Evolutionary conservation across 2,888 invertebrate species (phyloP).

Genomic region (Pharmacophagus antenor): DNA sequence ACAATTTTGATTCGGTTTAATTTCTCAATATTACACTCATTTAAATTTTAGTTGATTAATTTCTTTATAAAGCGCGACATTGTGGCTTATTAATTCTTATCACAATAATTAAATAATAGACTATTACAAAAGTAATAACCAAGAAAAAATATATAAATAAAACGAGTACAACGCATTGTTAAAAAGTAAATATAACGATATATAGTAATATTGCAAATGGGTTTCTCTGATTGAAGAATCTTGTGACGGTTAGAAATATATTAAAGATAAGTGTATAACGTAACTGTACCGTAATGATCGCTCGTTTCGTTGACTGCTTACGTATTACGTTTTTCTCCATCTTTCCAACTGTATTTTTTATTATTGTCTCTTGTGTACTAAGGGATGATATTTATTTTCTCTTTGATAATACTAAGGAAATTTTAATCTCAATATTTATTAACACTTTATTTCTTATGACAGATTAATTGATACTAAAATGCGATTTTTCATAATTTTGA

Average conservation of each 20-base stretch:
- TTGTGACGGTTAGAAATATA: constrained; percentile 68
- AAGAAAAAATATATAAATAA: too few relatives aligned
- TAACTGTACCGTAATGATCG: constrained; percentile 68
- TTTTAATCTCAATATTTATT: neutral
- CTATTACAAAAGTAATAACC: too few relatives aligned
- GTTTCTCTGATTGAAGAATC: constrained; percentile 29
- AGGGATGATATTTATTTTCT: too few relatives aligned
- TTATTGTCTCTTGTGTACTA: constrained; percentile 8
- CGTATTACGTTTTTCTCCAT: constrained; percentile 38
- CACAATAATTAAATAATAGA: too few relatives aligned
- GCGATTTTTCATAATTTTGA: too few relatives aligned
- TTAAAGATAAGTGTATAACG: constrained; percentile 42
- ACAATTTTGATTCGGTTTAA: too few relatives aligned
- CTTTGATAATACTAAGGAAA: too few relatives aligned
- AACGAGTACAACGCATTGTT: too few relatives aligned
- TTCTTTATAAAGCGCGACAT: too few relatives aligned
- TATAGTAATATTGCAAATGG: neutral
- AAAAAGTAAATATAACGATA: neutral
- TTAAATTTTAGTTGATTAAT: too few relatives aligned
- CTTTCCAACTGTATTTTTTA: constrained; percentile 21
- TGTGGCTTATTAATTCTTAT: too few relatives aligned
- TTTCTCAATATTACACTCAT: too few relatives aligned
- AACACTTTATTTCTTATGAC: neutral
- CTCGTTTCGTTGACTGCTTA: constrained; percentile 60
- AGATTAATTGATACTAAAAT: neutral